These are phyloP conservation scores for Hylaea fasciaria DNA, from an alignment of 2,888 invertebrate genomes.

Conservation along the genomic window DNA sequence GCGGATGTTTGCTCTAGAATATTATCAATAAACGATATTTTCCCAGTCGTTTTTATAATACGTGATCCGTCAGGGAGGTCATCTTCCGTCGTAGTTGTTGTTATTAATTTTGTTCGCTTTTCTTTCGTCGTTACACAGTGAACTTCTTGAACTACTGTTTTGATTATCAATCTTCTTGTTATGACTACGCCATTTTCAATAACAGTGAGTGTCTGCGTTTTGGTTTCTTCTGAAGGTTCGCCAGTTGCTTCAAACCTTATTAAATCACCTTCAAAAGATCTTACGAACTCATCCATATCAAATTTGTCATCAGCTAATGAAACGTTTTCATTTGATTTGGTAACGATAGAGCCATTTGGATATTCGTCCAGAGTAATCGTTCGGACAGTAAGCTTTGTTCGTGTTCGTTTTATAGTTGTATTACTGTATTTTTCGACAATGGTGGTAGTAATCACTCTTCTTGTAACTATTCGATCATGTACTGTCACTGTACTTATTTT, in stretches of 20 bases:
- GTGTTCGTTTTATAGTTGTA: constrained; percentile 13
- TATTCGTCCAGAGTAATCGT: constrained; percentile 20
- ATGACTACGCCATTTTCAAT: constrained; percentile 18
- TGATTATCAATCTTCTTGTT: constrained; percentile 5
- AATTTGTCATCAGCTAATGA: constrained; percentile 24
- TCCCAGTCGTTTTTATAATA: constrained; percentile 5
- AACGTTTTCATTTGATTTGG: constrained; percentile 17
- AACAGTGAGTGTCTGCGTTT: constrained; percentile 7
- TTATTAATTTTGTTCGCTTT: constrained; percentile 2
- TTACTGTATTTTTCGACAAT: constrained; percentile 14
- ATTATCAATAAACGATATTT: constrained; percentile 4
- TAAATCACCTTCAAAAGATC: constrained; percentile 2
- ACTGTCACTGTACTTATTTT: constrained; percentile 4
- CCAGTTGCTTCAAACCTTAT: constrained; percentile 4
- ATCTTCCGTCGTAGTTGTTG: constrained; percentile 6
- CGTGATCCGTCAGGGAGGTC: constrained; percentile 12
- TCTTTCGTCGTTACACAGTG: constrained; percentile 1
- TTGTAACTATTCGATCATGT: constrained; percentile 5
- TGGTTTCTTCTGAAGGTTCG: constrained; percentile 4
- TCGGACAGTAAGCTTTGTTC: neutral
- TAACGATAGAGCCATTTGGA: constrained; percentile 26
- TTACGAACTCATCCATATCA: neutral
- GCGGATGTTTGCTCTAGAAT: neutral
- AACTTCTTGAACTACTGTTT: constrained; percentile 14
- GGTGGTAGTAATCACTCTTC: constrained; percentile 10